Percentiles rank a stretch among this genome's conserved stretches.
phyloP scores from a whole-genome alignment of 2,888 invertebrate species.

The Hipparchia semele region DNA sequence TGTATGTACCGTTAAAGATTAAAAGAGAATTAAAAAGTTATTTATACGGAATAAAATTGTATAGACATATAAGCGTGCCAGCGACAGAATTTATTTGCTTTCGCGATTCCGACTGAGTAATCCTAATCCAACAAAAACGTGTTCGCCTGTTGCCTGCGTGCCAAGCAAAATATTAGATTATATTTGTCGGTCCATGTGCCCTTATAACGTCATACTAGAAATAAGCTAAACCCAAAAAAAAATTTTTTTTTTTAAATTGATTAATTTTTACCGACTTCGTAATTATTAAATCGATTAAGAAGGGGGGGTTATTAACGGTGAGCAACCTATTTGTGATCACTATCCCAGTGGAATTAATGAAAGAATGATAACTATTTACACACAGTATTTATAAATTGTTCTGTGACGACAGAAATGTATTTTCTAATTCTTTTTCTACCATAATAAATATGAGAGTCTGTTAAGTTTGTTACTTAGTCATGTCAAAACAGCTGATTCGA shows the following conservation, averaged over 20 bases:
- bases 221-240: neutral
- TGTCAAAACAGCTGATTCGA: too few relatives aligned
- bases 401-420: too few relatives aligned
- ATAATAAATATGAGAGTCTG: too few relatives aligned
- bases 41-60: neutral
- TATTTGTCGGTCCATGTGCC: constrained; percentile 13
- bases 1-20: neutral
- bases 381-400: too few relatives aligned
- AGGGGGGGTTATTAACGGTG: too few relatives aligned
- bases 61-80: neutral
- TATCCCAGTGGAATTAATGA: too few relatives aligned
- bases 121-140: constrained; percentile 16
- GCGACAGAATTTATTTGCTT: constrained; percentile 10
- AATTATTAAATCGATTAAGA: neutral
- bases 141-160: constrained; percentile 11
- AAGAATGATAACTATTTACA: too few relatives aligned
- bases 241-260: too few relatives aligned
- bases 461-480: too few relatives aligned
- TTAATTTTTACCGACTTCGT: too few relatives aligned
- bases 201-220: neutral
- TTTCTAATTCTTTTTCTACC: too few relatives aligned
- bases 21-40: neutral
- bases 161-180: constrained; percentile 25
- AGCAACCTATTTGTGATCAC: too few relatives aligned
- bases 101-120: constrained; percentile 8